A percentile compares a stretch with the other conserved stretches of the same genome.
phyloP scores from a whole-genome alignment of 2,888 invertebrate species.

The Itoplectis maculator region DNA sequence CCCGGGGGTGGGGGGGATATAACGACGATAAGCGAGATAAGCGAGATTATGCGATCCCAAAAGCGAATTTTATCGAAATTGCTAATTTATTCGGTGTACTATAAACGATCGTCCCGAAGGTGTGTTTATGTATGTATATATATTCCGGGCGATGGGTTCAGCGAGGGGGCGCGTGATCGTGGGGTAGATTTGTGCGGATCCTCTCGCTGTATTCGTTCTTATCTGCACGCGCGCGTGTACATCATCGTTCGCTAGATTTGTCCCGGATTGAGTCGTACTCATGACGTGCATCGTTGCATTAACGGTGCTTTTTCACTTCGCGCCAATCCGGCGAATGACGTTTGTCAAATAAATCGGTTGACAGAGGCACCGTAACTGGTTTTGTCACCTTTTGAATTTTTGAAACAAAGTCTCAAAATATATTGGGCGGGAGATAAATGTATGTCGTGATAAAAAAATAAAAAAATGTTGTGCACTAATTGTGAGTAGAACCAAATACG shows the following conservation, averaged over 20 bases:
- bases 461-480: too few relatives aligned
- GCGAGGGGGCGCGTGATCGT: background rate
- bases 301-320: too few relatives aligned
- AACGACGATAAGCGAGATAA: background rate
- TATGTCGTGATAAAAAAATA: too few relatives aligned
- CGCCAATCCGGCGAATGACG: too few relatives aligned
- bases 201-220: background rate
- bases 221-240: background rate
- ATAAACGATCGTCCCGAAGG: background rate
- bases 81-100: background rate
- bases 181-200: background rate
- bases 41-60: background rate
- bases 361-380: too few relatives aligned
- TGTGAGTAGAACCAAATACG: too few relatives aligned
- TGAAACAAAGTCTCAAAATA: too few relatives aligned
- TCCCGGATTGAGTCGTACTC: background rate
- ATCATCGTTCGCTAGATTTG: background rate
- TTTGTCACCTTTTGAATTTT: too few relatives aligned
- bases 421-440: too few relatives aligned
- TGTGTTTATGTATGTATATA: background rate
- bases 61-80: constrained; percentile 8
- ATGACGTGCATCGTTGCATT: background rate
- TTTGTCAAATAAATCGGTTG: too few relatives aligned
- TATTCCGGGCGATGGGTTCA: background rate
- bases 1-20: background rate